Evolutionary conservation across 2,113 vertebrate genomes (phyloP).

Genomic region (Actinemys pallida): DNA sequence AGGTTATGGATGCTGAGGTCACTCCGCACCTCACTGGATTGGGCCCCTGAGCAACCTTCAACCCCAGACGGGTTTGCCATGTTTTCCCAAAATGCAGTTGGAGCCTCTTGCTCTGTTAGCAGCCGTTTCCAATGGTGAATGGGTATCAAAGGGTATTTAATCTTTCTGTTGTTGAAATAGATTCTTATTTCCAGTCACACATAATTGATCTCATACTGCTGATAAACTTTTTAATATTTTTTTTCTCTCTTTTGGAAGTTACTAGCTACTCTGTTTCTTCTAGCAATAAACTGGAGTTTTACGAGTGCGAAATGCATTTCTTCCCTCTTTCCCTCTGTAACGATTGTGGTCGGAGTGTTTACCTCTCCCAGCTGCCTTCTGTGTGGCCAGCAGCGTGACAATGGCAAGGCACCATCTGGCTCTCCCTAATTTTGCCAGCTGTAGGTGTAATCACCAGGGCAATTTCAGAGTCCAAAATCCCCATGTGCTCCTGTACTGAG

Average conservation of each 20-base stretch:
- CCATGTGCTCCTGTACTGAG: neutral
- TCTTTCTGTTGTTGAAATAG: neutral
- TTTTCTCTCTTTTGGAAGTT: neutral
- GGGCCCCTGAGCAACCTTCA: neutral
- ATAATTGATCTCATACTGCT: neutral
- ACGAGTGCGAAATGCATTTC: neutral
- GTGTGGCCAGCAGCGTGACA: conserved; percentile 65
- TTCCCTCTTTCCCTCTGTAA: neutral
- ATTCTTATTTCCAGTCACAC: neutral
- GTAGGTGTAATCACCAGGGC: conserved; percentile 57
- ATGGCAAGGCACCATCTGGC: conserved; percentile 61
- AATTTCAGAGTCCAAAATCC: conserved; percentile 3
- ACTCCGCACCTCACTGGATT: neutral
- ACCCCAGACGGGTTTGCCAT: neutral
- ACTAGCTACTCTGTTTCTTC: neutral
- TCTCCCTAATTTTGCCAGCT: conserved; percentile 53
- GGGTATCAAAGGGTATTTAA: neutral
- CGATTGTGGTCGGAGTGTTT: conserved; percentile 27
- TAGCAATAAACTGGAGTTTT: neutral
- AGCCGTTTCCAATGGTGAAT: neutral
- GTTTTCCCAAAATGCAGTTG: neutral
- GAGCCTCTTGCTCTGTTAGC: neutral
- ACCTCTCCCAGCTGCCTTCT: conserved; percentile 19
- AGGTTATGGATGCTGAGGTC: too few relatives aligned
- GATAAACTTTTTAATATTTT: neutral